Conservation (phyloP, 2,888 invertebrate species). For the Sympetrum striolatum region DNA sequence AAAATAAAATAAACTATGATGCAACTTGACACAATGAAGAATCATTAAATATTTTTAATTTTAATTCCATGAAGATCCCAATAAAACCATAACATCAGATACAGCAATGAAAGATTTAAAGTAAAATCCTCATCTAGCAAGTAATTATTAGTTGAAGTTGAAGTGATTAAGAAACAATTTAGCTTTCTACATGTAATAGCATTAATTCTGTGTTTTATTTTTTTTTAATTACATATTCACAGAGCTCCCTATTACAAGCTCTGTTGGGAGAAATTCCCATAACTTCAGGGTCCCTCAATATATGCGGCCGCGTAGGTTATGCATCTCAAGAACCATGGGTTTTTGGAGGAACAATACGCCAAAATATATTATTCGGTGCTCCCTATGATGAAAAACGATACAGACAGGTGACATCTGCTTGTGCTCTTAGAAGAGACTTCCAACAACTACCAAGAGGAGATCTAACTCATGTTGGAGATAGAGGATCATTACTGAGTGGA, state of each 20-base stretch:
- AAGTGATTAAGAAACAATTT: too few species aligned
- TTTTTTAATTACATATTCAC: slow-evolving; percentile 48
- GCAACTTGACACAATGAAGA: too few species aligned
- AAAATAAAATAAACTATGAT: too few species aligned
- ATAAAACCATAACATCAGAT: too few species aligned
- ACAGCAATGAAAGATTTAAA: too few species aligned
- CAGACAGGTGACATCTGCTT: slow-evolving; percentile 58
- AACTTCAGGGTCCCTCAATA: slow-evolving; percentile 66
- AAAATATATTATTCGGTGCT: slow-evolving; percentile 91
- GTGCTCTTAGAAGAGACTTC: slow-evolving; percentile 72
- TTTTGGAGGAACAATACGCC: slow-evolving; percentile 78
- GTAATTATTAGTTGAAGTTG: too few species aligned
- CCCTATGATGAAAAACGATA: slow-evolving; percentile 67
- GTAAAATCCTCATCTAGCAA: too few species aligned
- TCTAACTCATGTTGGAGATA: slow-evolving; percentile 76
- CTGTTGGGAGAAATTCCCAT: slow-evolving; percentile 75
- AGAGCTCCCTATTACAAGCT: slow-evolving; percentile 71
- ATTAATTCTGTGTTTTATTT: neutral
- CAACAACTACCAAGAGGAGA: slow-evolving; percentile 75
- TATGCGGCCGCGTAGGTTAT: slow-evolving; percentile 71
- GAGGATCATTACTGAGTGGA: slow-evolving; percentile 79
- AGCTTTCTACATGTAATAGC: too few species aligned
- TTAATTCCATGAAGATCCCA: too few species aligned
- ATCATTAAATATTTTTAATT: too few species aligned
- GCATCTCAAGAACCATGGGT: slow-evolving; percentile 84